Evolutionary conservation across 2,888 invertebrate species (phyloP).

Genomic region (Drosophila tripunctata): DNA sequence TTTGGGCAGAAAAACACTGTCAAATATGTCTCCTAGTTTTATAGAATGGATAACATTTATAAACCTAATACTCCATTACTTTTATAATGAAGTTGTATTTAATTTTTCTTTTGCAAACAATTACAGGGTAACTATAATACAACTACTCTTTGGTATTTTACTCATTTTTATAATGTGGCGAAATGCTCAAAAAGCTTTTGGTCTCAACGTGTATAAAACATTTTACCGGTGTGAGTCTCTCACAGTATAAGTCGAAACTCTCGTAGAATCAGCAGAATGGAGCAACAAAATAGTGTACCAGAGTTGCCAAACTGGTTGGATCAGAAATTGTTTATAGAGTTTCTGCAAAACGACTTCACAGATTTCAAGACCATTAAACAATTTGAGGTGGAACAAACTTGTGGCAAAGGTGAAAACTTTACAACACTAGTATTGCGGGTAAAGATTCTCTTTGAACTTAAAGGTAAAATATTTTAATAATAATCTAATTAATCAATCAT

Average conservation of each 20-base stretch:
- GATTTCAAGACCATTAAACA: constrained; percentile 54
- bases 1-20: not conserved
- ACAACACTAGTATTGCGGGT: constrained; percentile 71
- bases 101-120: not conserved
- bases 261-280: constrained; percentile 30
- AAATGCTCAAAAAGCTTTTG: constrained; percentile 23
- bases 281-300: not conserved
- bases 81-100: not conserved
- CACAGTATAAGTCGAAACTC: constrained; percentile 13
- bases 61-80: too few species aligned
- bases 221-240: not conserved
- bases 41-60: too few species aligned
- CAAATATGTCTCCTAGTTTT: too few species aligned
- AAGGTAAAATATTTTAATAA: constrained; percentile 61
- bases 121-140: not conserved
- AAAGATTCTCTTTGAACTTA: constrained; percentile 54
- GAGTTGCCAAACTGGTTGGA: constrained; percentile 46
- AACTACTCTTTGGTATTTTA: not conserved
- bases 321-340: constrained; percentile 51
- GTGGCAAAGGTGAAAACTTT: constrained; percentile 78
- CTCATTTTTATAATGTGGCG: constrained; percentile 8
- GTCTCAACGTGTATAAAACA: not conserved
- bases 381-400: constrained; percentile 57
- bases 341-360: constrained; percentile 58
- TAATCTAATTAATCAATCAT: not conserved